phyloP scores from a whole-genome alignment of 2,113 vertebrate genomes.

The Caracal caracal region DNA sequence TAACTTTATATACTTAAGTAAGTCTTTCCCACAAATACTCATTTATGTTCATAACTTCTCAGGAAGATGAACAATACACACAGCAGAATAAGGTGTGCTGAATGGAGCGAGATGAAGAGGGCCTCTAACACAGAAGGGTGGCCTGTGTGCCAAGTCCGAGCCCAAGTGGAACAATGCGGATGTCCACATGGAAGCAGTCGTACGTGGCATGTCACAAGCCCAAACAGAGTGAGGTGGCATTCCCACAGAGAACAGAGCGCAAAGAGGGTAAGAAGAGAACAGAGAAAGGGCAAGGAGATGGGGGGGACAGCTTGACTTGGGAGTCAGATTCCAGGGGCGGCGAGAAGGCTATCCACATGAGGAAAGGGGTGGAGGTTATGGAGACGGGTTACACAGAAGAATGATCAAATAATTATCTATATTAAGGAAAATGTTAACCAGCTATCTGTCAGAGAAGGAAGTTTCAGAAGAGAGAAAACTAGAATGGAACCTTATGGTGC shows the following conservation, averaged over 20 bases:
- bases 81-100: not conserved
- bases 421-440: not conserved
- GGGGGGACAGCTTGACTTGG: not conserved
- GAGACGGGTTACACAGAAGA: not conserved
- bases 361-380: not conserved
- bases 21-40: not conserved
- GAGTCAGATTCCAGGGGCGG: not conserved
- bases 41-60: conserved; percentile 10
- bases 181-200: not conserved
- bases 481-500: not conserved
- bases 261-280: not conserved
- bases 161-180: not conserved
- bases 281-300: not conserved
- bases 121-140: not conserved
- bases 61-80: conserved; percentile 35
- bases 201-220: not conserved
- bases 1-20: not conserved
- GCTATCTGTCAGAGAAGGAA: not conserved
- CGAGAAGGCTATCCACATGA: not conserved
- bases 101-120: not conserved
- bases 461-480: not conserved
- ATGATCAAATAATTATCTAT: not conserved
- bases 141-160: not conserved
- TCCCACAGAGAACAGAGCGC: not conserved
- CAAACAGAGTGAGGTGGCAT: not conserved